Conservation (phyloP, 2,113 vertebrate species). For the Capreolus pygargus region DNA sequence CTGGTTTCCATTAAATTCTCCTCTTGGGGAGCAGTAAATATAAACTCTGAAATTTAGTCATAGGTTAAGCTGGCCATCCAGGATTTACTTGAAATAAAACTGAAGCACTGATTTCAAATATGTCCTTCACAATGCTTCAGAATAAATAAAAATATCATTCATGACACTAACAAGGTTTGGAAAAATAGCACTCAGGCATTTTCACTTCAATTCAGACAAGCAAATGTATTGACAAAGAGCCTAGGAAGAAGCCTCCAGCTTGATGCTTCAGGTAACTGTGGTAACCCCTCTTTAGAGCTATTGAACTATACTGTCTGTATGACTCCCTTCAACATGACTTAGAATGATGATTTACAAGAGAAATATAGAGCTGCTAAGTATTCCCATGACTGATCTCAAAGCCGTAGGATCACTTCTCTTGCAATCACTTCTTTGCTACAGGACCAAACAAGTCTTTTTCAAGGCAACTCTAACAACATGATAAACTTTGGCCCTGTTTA, state of each 20-base stretch:
- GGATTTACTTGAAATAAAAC: constrained; percentile 6
- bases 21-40: constrained; percentile 5
- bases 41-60: neutral
- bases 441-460: neutral
- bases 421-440: neutral
- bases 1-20: neutral
- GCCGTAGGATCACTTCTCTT: neutral
- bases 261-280: constrained; percentile 14
- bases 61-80: neutral
- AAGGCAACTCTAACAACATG: neutral
- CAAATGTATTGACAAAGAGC: constrained; percentile 29
- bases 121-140: neutral
- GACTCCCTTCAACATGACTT: neutral
- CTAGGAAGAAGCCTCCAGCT: neutral
- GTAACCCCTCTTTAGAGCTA: neutral
- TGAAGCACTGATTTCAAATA: constrained; percentile 1
- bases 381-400: neutral
- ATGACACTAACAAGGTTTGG: constrained; percentile 13
- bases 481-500: neutral
- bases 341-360: neutral
- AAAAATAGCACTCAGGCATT: neutral
- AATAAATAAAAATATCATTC: constrained; percentile 50
- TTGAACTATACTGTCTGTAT: neutral
- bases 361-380: neutral
- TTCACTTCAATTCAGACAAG: constrained; percentile 13